phyloP scores from a whole-genome alignment of 1,140 invertebrate species.

The Tetranychus cinnabarinus region DNA sequence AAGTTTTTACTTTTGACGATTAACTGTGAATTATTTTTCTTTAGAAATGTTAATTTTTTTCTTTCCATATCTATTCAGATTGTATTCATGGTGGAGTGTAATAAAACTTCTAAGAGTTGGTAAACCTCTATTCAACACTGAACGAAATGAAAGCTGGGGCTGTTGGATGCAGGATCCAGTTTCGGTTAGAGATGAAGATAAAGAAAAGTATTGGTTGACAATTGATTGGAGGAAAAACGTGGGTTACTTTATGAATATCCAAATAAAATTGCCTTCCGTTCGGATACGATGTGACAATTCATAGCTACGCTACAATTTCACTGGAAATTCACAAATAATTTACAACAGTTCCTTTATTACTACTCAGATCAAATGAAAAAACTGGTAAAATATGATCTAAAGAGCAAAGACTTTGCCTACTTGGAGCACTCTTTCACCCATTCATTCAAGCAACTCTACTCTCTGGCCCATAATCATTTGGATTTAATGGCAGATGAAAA shows the following conservation, averaged over 20 bases:
- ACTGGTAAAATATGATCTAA: constrained; percentile 23
- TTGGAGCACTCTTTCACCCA: constrained; percentile 18
- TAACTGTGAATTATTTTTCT: no score
- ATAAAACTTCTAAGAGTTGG: neutral
- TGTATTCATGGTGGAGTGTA: neutral
- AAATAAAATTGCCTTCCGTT: constrained; percentile 37
- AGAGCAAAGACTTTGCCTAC: neutral
- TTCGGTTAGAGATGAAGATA: constrained; percentile 29
- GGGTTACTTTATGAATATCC: constrained; percentile 40
- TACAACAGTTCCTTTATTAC: constrained; percentile 75
- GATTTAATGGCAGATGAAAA: constrained; percentile 87
- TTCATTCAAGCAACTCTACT: constrained; percentile 30
- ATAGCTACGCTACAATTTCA: constrained; percentile 27
- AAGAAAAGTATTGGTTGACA: constrained; percentile 60
- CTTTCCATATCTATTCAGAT: no score
- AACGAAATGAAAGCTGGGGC: constrained; percentile 35
- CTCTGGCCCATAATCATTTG: constrained; percentile 43
- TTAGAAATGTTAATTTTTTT: no score
- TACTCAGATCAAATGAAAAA: constrained; percentile 30
- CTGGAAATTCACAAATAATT: constrained; percentile 65
- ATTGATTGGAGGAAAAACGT: constrained; percentile 33
- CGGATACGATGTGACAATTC: constrained; percentile 18
- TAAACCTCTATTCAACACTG: constrained; percentile 3
- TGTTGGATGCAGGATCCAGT: constrained; percentile 62
- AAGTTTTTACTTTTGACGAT: no score